Evolutionary conservation across 2,113 vertebrate genomes (phyloP).

Genomic region (Vanacampus margaritifer): DNA sequence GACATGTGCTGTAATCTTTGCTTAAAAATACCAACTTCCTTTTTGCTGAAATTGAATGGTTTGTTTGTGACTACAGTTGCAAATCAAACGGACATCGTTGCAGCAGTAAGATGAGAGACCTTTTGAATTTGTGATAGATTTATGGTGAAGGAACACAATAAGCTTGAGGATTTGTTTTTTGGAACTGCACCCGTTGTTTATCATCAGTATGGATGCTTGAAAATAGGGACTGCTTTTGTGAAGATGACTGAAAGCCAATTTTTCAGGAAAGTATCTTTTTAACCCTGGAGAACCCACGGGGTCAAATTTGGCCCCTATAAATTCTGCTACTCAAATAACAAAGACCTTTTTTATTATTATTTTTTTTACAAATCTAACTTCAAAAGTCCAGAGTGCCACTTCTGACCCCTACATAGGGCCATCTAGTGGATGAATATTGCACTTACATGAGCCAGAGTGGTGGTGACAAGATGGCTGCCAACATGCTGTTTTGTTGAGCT

Average conservation of each 20-base stretch:
- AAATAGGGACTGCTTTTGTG: conserved; percentile 14
- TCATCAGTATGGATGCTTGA: conserved; percentile 1
- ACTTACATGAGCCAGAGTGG: too few relatives aligned
- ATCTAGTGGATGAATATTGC: too few relatives aligned
- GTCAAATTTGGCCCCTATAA: too few relatives aligned
- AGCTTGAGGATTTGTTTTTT: background rate
- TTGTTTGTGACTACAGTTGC: background rate
- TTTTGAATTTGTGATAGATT: background rate
- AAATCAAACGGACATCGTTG: background rate
- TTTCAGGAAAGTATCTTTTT: background rate
- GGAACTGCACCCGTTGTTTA: conserved; percentile 13
- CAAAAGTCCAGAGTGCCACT: too few relatives aligned
- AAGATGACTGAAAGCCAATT: background rate
- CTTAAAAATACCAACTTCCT: background rate
- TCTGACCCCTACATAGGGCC: too few relatives aligned
- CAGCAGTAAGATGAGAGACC: background rate
- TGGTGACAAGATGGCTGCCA: too few relatives aligned
- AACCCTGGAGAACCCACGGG: too few relatives aligned
- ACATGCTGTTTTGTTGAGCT: too few relatives aligned
- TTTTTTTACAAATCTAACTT: too few relatives aligned
- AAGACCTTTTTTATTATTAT: too few relatives aligned
- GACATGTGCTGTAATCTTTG: conserved; percentile 10
- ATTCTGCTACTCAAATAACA: too few relatives aligned
- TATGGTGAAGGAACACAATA: background rate
- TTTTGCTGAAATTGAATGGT: background rate